A percentile compares a stretch with the other conserved stretches of the same genome.
Evolutionary conservation across 2,113 vertebrate species (phyloP).

Genomic region (Bambusicola thoracicus): DNA sequence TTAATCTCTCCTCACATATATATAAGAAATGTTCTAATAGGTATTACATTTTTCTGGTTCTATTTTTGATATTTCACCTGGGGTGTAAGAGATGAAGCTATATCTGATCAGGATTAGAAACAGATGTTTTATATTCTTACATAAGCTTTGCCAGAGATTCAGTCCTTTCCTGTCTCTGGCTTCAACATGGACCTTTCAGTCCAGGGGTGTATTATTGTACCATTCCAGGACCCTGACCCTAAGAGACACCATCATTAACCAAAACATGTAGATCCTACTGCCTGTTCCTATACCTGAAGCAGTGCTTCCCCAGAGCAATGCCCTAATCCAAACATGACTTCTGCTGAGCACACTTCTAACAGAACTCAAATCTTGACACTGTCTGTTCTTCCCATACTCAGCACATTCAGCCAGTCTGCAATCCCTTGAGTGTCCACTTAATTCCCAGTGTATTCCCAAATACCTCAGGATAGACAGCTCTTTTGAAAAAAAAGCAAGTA

Average conservation of each 20-base stretch:
- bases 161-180: neutral
- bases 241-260: neutral
- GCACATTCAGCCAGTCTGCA: neutral
- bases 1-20: neutral
- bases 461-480: neutral
- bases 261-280: neutral
- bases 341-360: neutral
- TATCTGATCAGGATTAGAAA: neutral
- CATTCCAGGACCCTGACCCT: neutral
- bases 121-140: neutral
- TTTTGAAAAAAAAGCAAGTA: neutral
- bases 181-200: neutral
- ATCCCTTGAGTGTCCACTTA: neutral
- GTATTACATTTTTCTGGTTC: neutral
- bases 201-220: neutral
- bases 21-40: neutral
- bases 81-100: neutral
- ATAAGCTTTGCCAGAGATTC: neutral
- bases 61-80: neutral
- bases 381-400: neutral
- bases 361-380: neutral
- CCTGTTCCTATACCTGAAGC: neutral
- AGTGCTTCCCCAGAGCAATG: neutral
- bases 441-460: neutral
- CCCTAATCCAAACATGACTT: neutral